Evolutionary conservation across 2,888 invertebrate species (phyloP).

Genomic region (Tanaodytes sp.): DNA sequence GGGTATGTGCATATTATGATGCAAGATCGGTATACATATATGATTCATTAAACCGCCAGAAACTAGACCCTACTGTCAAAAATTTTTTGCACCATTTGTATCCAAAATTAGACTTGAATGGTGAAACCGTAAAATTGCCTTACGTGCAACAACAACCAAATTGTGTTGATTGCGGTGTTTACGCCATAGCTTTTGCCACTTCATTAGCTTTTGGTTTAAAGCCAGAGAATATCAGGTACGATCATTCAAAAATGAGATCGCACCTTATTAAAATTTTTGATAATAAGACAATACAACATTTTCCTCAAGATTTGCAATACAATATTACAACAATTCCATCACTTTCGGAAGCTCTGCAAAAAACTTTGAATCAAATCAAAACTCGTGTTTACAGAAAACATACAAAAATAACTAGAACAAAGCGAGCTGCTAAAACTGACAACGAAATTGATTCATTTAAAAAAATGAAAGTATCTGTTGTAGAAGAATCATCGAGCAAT

Average conservation of each 20-base stretch:
- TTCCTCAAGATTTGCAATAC: conserved; percentile 6
- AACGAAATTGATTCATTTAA: no score
- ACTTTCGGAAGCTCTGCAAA: no score
- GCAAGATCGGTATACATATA: conserved; percentile 7
- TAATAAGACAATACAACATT: background rate
- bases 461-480: no score
- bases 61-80: background rate
- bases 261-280: background rate
- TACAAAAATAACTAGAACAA: no score
- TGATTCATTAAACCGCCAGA: conserved; percentile 9
- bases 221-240: no score
- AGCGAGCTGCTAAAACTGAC: no score
- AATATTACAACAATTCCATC: no score
- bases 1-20: conserved; percentile 12
- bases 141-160: conserved; percentile 17
- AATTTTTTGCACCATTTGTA: conserved; percentile 1
- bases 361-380: no score
- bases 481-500: no score
- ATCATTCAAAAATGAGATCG: conserved; percentile 1
- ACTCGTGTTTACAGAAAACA: no score
- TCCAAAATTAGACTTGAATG: background rate
- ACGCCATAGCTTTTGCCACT: no score
- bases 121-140: background rate
- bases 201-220: conserved; percentile 19
- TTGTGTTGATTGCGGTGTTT: conserved; percentile 1